Conservation (phyloP, 2,888 invertebrate species). For the Plagodis dolabraria region DNA sequence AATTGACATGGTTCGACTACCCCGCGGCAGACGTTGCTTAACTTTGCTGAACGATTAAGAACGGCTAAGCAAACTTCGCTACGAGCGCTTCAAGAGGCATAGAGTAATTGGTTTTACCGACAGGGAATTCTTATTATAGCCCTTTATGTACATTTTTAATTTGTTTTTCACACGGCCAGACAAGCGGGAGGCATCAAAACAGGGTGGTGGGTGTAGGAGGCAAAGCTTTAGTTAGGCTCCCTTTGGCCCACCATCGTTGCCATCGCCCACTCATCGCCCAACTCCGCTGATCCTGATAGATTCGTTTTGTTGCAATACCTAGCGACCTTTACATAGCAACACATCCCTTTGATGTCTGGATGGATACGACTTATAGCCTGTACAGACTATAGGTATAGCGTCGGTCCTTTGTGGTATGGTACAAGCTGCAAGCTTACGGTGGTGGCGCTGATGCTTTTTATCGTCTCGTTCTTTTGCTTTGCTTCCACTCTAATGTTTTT, state of each 20-base stretch:
- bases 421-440: slow-evolving; percentile 4
- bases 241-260: neutral
- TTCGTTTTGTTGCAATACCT: neutral
- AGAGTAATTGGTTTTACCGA: no score
- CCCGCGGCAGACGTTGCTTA: no score
- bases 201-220: slow-evolving; percentile 2
- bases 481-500: no score
- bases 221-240: neutral
- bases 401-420: slow-evolving; percentile 6
- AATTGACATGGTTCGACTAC: no score
- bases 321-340: slow-evolving; percentile 8
- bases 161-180: neutral
- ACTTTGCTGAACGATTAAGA: no score
- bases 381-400: neutral
- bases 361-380: neutral
- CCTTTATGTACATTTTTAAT: no score
- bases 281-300: neutral
- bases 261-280: slow-evolving; percentile 1
- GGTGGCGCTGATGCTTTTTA: no score
- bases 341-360: slow-evolving; percentile 5
- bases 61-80: no score
- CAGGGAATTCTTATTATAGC: no score
- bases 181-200: neutral
- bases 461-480: no score
- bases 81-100: no score